Evolutionary conservation across 2,113 vertebrate species (phyloP), one percentile per base, ranked within the genome.

Genomic region (Phyllostomus discolor): DNA sequence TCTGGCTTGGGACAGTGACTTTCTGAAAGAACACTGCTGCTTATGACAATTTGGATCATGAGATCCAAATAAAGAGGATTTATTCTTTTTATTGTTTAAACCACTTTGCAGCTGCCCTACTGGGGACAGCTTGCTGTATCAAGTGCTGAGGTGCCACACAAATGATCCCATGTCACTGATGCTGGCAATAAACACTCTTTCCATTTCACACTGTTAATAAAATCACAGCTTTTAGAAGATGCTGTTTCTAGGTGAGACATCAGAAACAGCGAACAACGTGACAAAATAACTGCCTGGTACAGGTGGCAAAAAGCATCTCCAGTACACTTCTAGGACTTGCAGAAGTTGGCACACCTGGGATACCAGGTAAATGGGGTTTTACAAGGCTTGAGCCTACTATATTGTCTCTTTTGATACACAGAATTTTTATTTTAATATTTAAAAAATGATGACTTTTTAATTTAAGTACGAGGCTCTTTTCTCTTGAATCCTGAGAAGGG

Each of bases 401-500:
- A 9, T 64, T 10, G 1, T 92, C 19, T 76, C 52, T 41, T 79
- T 38, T 28, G 69, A 48, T 46, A 54, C 5, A 70, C 69, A 69
- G 7, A 64, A 22, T 35, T 88, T 50, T 80, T 54, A 83, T 46
- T 82, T 86, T 82, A 33, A 57, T 88, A 95, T 95, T 90, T 52
- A 80, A 96, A 94, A 86, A 75, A 91, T 17, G 12, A 90, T 62
- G 83, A 91, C 81, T 70, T 97, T 94, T 88, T 69, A 52, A 91
- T 93, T 93, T 82, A 96, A 95, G 75, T 89, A 96, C n/a, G 78
- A 89, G 57, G 22, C 72, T n/a, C 90, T 54, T 91, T 57, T 64
- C 57, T 92, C 48, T 31, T 70, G 57, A 90, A 59, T 67, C n/a
- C 6, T 66, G 85, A 88, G 16, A 64, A 35, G 10, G 11, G 2